Conservation (phyloP, 2,888 invertebrate species). For the Lasius platythorax region DNA sequence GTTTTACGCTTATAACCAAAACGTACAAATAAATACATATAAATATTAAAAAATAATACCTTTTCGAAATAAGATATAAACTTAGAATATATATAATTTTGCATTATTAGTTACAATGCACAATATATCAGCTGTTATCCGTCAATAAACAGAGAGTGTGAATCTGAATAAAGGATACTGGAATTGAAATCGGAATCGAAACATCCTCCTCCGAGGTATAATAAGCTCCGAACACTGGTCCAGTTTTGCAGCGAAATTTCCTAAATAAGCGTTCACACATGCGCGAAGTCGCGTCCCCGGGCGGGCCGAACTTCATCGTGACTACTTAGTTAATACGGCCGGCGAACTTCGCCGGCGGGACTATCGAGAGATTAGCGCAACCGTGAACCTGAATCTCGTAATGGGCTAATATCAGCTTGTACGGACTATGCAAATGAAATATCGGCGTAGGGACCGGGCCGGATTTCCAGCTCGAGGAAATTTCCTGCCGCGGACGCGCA, state of each 20-base stretch:
- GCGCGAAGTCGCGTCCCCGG: slow-evolving; percentile 14
- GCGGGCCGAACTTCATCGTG: slow-evolving; percentile 34
- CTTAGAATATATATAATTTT: background rate
- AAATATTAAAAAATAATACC: background rate
- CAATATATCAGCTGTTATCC: background rate
- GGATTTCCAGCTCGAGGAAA: slow-evolving; percentile 43
- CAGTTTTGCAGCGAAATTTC: slow-evolving; percentile 17
- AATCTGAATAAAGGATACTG: background rate
- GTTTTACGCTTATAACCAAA: background rate
- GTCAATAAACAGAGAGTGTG: background rate
- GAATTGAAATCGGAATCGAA: background rate
- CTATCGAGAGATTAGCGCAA: slow-evolving; percentile 53
- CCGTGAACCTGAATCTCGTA: slow-evolving; percentile 51
- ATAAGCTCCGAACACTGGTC: slow-evolving; percentile 8
- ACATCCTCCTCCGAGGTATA: background rate
- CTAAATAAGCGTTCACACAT: slow-evolving; percentile 40
- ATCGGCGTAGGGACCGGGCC: slow-evolving; percentile 59
- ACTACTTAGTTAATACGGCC: slow-evolving; percentile 62
- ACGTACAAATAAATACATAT: background rate
- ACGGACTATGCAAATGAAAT: slow-evolving; percentile 75
- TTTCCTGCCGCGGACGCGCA: slow-evolving; percentile 29
- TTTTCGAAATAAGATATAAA: background rate
- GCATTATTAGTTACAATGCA: background rate
- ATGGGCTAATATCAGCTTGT: slow-evolving; percentile 61
- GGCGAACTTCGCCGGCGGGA: slow-evolving; percentile 24